These are phyloP conservation scores for Schizopygopsis pylzovi DNA, from an alignment of 2,797 vertebrate genomes.

Conservation along the genomic window DNA sequence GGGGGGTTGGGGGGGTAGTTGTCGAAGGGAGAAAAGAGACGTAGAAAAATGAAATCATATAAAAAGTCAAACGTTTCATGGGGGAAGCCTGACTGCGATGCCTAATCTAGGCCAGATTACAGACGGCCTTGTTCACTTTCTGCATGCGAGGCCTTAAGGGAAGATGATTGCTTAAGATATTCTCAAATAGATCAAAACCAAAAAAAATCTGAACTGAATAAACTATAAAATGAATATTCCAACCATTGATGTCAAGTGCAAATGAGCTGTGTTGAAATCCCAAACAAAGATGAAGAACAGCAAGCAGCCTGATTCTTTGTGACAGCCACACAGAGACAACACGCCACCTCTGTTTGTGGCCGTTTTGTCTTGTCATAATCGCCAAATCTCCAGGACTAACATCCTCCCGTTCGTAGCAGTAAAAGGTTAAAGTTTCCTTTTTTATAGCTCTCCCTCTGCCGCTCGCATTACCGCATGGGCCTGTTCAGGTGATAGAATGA, in stretches of 20 bases:
- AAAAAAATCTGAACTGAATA: conserved; percentile 25
- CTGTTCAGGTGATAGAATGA: conserved; percentile 43
- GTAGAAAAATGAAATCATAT: conserved; percentile 61
- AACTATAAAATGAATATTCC: background rate
- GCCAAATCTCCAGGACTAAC: conserved; percentile 27
- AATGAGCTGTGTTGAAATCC: conserved; percentile 3
- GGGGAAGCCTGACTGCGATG: conserved; percentile 54
- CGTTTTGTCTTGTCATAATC: conserved; percentile 40
- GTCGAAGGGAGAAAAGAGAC: conserved; percentile 15
- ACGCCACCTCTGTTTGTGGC: conserved; percentile 2
- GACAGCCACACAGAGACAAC: conserved; percentile 20
- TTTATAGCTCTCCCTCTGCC: background rate
- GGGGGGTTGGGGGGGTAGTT: conserved; percentile 23
- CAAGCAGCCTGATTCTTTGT: conserved; percentile 12
- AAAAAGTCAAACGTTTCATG: conserved; percentile 59
- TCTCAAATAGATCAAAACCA: conserved; percentile 27
- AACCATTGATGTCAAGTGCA: too few species aligned
- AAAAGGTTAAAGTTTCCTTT: conserved; percentile 37
- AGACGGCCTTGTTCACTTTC: conserved; percentile 51
- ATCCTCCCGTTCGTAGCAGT: conserved; percentile 3
- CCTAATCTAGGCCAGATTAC: conserved; percentile 64
- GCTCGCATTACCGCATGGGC: background rate
- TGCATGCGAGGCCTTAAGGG: conserved; percentile 48
- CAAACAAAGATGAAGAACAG: conserved; percentile 1
- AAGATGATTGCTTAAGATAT: conserved; percentile 39